phyloP scores from a whole-genome alignment of 64 coral and sea anemone species.

The Pocillopora damicornis region DNA sequence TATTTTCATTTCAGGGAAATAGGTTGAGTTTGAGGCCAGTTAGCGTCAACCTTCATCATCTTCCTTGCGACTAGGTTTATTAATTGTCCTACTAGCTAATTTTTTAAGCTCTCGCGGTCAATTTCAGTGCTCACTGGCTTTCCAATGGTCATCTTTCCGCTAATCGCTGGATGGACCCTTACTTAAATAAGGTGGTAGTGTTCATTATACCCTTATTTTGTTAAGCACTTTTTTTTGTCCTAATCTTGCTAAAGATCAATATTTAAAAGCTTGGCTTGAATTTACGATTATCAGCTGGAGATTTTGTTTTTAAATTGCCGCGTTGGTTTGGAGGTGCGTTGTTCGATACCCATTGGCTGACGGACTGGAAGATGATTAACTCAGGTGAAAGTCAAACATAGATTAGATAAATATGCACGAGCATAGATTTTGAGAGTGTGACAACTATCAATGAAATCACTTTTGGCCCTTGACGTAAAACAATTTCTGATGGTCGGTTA shows the following conservation, averaged over 20 bases:
- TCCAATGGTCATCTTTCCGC: too few relatives aligned
- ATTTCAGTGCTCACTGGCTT: too few relatives aligned
- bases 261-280: neutral
- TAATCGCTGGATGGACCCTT: too few relatives aligned
- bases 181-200: too few relatives aligned
- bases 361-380: neutral
- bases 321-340: neutral
- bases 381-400: neutral
- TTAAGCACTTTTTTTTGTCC: neutral
- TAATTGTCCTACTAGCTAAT: too few relatives aligned
- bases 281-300: neutral
- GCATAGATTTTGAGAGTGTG: neutral
- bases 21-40: neutral
- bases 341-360: neutral
- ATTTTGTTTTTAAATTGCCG: neutral
- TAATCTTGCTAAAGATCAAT: neutral
- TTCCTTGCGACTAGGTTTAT: too few relatives aligned
- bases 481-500: neutral
- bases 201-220: neutral
- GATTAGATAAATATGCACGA: neutral
- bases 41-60: neutral
- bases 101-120: too few relatives aligned
- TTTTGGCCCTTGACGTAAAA: neutral
- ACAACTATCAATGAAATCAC: neutral
- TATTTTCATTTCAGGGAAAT: neutral